A percentile compares a stretch with the other conserved stretches of the same genome.
Evolutionary conservation across 1,140 invertebrate species (phyloP).

Genomic region (Penaeus vannamei): DNA sequence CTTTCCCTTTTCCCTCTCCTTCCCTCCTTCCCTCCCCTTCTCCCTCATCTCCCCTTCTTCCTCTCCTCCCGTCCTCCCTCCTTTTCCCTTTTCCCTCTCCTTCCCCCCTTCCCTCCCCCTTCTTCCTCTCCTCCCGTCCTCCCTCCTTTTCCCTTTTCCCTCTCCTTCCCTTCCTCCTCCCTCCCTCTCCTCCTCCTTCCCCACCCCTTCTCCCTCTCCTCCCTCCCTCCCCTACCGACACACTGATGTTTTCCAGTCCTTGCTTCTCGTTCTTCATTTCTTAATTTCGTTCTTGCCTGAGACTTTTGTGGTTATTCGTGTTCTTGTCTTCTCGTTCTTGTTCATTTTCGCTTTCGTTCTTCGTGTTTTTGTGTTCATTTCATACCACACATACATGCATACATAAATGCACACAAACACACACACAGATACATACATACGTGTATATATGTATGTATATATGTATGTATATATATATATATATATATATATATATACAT

Average conservation of each 20-base stretch:
- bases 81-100: background rate
- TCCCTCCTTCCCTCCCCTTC: background rate
- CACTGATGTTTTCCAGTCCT: background rate
- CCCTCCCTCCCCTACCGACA: background rate
- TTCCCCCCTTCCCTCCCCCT: background rate
- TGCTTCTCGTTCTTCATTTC: background rate
- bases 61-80: constrained; percentile 6
- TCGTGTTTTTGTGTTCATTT: background rate
- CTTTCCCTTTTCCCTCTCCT: background rate
- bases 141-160: background rate
- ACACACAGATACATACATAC: constrained; percentile 7
- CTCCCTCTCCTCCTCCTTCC: background rate
- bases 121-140: background rate
- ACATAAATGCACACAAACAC: background rate
- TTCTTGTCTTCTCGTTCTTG: too few relatives aligned
- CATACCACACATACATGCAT: background rate
- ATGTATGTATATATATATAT: background rate
- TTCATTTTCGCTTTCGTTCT: background rate
- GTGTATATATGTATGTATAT: constrained; percentile 16
- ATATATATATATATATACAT: constrained; percentile 6
- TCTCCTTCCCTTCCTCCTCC: background rate
- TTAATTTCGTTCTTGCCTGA: too few relatives aligned
- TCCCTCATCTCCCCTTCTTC: background rate
- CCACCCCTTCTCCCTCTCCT: background rate
- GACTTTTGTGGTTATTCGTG: too few relatives aligned